These are phyloP conservation scores for Nematopogon swammerdamellus DNA, from an alignment of 2,888 invertebrate species.

Conservation along the genomic window DNA sequence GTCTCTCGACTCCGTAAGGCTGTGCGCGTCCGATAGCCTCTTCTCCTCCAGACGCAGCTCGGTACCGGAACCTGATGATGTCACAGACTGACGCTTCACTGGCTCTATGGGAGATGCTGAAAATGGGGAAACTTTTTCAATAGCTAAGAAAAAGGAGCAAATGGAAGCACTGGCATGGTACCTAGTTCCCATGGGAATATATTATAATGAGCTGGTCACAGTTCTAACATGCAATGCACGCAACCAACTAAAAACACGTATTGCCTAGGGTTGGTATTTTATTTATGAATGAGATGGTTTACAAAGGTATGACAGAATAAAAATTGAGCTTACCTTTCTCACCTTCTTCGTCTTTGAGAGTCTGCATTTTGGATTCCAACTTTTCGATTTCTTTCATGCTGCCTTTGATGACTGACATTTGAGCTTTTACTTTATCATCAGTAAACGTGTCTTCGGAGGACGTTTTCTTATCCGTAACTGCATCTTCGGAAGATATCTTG, in stretches of 20 bases:
- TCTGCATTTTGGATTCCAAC: conserved; percentile 18
- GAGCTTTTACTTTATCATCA: conserved; percentile 20
- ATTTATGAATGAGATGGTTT: background rate
- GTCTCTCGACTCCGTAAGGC: conserved; percentile 47
- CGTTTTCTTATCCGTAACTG: conserved; percentile 49
- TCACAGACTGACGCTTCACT: conserved; percentile 42
- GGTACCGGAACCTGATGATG: conserved; percentile 40
- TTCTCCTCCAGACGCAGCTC: conserved; percentile 47
- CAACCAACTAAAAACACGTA: no score
- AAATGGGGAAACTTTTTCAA: conserved; percentile 14
- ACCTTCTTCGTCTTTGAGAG: conserved; percentile 22
- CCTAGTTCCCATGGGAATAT: no score
- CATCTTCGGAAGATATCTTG: conserved; percentile 50
- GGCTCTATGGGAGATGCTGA: conserved; percentile 19
- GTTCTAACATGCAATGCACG: no score
- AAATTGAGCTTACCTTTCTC: conserved; percentile 27
- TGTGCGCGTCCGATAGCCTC: conserved; percentile 45
- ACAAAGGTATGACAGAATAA: no score
- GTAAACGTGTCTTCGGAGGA: conserved; percentile 42
- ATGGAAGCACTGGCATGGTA: no score
- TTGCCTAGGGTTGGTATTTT: no score
- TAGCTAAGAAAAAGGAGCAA: background rate
- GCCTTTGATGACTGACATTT: conserved; percentile 12
- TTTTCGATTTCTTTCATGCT: conserved; percentile 19
- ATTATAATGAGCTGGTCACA: no score